Evolutionary conservation across 2,797 vertebrate genomes (phyloP).

Genomic region (Thamnophis elegans): DNA sequence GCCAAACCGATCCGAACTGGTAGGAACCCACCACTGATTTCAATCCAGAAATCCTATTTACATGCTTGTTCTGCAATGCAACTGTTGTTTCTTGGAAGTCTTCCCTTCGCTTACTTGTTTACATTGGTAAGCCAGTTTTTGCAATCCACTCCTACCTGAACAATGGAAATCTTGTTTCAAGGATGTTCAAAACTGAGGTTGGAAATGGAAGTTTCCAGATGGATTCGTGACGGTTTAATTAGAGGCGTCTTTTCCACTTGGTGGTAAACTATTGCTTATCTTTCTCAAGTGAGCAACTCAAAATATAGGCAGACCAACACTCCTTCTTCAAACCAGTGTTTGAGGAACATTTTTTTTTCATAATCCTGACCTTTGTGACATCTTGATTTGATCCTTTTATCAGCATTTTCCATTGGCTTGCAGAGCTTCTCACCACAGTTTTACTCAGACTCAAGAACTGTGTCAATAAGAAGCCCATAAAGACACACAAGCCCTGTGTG

Average conservation of each 20-base stretch:
- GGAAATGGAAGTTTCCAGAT: background rate
- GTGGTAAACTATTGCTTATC: constrained; percentile 9
- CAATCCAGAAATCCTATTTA: background rate
- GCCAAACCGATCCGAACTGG: too few relatives aligned
- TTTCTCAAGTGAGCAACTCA: constrained; percentile 6
- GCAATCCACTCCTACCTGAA: background rate
- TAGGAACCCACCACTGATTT: background rate
- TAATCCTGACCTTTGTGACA: constrained; percentile 8
- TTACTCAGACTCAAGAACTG: constrained; percentile 17
- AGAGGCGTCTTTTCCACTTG: background rate
- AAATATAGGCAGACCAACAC: background rate
- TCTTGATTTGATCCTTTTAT: background rate
- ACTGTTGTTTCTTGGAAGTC: background rate
- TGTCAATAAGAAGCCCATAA: constrained; percentile 33
- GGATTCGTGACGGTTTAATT: background rate
- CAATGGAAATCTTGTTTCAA: constrained; percentile 4
- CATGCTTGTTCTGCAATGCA: background rate
- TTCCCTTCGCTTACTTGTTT: background rate
- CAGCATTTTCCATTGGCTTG: constrained; percentile 18
- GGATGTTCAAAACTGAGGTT: background rate
- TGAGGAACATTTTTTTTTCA: constrained; percentile 17
- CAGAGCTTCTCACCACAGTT: constrained; percentile 26
- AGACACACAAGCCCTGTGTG: background rate
- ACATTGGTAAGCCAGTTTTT: background rate
- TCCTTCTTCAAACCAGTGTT: background rate